Percentiles rank a stretch among this genome's conserved stretches.
Evolutionary conservation across 2,888 invertebrate genomes (phyloP).

Genomic region (Agonopterix alstromeriana): DNA sequence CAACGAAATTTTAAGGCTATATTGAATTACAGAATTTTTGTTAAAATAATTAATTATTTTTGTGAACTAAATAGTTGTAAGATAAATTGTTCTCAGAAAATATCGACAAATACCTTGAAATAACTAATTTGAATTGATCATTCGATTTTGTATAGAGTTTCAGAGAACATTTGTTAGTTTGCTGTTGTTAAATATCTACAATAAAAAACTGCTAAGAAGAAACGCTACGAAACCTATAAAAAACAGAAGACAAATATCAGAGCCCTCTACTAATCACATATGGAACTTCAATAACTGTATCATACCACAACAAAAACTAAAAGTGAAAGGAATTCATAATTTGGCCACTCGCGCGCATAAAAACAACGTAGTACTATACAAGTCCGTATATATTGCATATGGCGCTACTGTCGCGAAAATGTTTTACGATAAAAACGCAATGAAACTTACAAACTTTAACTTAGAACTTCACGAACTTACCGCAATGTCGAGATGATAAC

Average conservation of each 20-base stretch:
- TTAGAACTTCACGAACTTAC: neutral
- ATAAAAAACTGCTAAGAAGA: no score
- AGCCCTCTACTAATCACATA: conserved; percentile 14
- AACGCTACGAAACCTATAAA: neutral
- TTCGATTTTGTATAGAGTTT: no score
- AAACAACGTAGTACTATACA: conserved; percentile 7
- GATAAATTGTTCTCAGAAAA: no score
- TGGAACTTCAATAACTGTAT: conserved; percentile 8
- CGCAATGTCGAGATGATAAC: neutral
- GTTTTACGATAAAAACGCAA: no score
- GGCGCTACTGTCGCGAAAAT: conserved; percentile 3
- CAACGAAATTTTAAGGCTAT: no score
- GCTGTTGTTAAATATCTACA: no score
- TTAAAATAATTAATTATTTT: no score
- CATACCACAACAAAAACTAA: conserved; percentile 4
- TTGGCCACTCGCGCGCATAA: conserved; percentile 12
- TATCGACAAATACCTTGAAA: no score
- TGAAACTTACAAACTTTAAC: neutral
- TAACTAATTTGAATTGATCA: no score
- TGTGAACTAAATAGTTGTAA: no score
- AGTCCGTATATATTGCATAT: neutral
- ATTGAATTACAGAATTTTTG: no score
- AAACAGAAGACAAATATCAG: neutral
- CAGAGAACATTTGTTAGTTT: no score
- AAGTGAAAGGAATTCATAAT: conserved; percentile 14